Conservation (phyloP, 2,113 vertebrate genomes). For the Falco punctatus region DNA sequence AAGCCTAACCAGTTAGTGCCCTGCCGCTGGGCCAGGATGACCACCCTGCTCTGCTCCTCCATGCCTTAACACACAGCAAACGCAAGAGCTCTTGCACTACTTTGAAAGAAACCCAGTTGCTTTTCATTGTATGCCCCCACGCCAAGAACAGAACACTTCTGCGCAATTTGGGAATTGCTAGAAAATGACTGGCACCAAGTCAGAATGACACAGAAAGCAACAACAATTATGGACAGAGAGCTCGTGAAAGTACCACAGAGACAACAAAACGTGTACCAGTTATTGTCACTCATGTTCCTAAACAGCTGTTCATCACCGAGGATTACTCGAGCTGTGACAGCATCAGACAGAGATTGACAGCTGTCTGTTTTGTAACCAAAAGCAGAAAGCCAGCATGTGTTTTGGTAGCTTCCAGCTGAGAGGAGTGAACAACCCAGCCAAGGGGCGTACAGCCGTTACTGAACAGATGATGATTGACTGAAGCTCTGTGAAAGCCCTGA, state of each 20-base stretch:
- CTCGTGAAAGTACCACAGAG: neutral
- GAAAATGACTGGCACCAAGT: neutral
- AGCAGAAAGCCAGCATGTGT: neutral
- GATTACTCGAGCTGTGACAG: conserved; percentile 20
- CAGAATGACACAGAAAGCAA: neutral
- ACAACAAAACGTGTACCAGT: neutral
- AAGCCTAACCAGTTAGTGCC: neutral
- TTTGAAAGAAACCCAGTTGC: neutral
- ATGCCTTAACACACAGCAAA: neutral
- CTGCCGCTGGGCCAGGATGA: neutral
- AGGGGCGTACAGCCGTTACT: neutral
- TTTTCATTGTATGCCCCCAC: neutral
- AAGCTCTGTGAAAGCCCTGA: neutral
- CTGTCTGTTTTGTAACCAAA: neutral
- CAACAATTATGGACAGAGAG: neutral
- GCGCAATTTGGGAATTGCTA: neutral
- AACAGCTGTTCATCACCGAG: conserved; percentile 24
- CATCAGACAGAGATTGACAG: conserved; percentile 31
- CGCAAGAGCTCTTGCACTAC: neutral
- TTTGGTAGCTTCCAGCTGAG: neutral
- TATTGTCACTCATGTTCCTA: neutral
- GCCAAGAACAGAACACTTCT: neutral
- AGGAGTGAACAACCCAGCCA: conserved; percentile 5
- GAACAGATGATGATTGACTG: neutral
- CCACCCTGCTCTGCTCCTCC: neutral